These are phyloP conservation scores for Coenobita brevimanus DNA, from an alignment of 1,140 invertebrate species.

Conservation along the genomic window DNA sequence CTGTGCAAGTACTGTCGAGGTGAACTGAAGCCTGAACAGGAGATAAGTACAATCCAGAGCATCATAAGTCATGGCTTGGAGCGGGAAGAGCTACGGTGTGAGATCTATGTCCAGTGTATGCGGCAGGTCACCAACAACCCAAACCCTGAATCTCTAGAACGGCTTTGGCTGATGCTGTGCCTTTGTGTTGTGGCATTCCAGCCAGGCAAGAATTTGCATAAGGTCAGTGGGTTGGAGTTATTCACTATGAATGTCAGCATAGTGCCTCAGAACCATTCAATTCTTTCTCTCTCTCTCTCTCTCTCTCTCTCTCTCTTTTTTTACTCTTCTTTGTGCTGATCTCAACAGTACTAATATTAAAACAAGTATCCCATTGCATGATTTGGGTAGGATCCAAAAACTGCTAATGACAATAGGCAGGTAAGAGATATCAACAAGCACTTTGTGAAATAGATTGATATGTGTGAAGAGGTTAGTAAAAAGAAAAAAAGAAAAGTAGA, in stretches of 20 bases:
- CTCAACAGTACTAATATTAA: no score
- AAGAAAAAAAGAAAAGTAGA: no score
- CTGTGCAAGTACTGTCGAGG: constrained; percentile 89
- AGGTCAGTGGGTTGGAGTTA: constrained; percentile 73
- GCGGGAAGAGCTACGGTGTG: constrained; percentile 90
- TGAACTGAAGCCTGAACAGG: constrained; percentile 87
- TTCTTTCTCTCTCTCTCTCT: no score
- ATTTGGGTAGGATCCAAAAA: no score
- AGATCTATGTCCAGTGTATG: constrained; percentile 91
- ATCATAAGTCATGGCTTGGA: constrained; percentile 91
- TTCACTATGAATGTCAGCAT: not conserved
- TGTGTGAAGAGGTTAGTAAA: no score
- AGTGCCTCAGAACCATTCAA: no score
- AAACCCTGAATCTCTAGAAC: constrained; percentile 83
- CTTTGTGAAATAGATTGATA: no score
- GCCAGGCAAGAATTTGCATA: constrained; percentile 89
- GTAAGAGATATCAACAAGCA: no score
- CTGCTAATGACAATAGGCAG: no score
- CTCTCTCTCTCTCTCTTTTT: no score
- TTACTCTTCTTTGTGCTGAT: no score
- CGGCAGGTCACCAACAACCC: constrained; percentile 90
- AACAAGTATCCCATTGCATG: no score
- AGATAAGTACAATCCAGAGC: constrained; percentile 86
- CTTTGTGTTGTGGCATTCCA: constrained; percentile 93
- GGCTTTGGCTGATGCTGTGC: constrained; percentile 92